Evolutionary conservation across 2,113 vertebrate species (phyloP).

Genomic region (Carassius gibelio): DNA sequence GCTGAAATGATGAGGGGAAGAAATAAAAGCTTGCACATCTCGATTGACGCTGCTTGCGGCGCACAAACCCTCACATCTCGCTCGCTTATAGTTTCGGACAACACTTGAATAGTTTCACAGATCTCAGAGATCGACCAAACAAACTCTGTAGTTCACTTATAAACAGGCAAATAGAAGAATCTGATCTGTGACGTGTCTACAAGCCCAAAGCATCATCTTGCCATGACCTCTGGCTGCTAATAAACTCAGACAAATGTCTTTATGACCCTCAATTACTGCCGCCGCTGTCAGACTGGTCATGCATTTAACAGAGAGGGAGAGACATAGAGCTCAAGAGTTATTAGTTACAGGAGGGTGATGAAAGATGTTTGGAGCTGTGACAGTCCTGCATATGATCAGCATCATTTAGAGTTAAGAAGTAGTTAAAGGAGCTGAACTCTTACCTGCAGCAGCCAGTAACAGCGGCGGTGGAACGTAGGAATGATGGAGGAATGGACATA

Average conservation of each 20-base stretch:
- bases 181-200: neutral
- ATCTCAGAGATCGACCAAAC: neutral
- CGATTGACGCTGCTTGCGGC: neutral
- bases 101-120: conserved; percentile 2
- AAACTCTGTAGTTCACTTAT: neutral
- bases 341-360: neutral
- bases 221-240: neutral
- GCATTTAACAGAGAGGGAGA: neutral
- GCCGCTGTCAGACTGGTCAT: neutral
- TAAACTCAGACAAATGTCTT: conserved; percentile 25
- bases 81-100: neutral
- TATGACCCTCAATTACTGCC: conserved; percentile 54
- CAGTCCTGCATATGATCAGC: neutral
- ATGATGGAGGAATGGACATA: conserved; percentile 82
- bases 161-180: neutral
- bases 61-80: neutral
- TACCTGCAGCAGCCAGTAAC: conserved; percentile 80
- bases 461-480: conserved; percentile 78
- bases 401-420: neutral
- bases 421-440: conserved; percentile 55
- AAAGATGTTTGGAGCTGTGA: neutral
- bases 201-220: neutral
- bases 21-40: conserved; percentile 9
- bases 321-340: neutral
- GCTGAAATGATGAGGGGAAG: neutral